Evolutionary conservation across 2,888 invertebrate genomes (phyloP).

Genomic region (Pyrrhia umbra): DNA sequence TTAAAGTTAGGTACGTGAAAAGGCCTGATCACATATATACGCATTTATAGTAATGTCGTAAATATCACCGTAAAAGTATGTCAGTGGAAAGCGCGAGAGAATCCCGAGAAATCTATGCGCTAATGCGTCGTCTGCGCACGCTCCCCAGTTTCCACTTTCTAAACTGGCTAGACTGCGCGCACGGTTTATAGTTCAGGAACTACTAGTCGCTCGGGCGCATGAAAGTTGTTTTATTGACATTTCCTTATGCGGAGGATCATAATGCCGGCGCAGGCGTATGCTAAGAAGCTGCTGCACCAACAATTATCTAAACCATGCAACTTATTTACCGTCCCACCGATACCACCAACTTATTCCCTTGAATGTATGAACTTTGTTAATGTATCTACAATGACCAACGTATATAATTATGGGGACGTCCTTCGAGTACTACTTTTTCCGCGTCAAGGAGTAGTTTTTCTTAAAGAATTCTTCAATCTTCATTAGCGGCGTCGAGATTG

Average conservation of each 20-base stretch:
- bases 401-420: slow-evolving; percentile 54
- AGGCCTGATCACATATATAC: slow-evolving; percentile 33
- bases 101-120: slow-evolving; percentile 88
- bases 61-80: slow-evolving; percentile 81
- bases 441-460: slow-evolving; percentile 43
- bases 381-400: slow-evolving; percentile 32
- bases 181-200: slow-evolving; percentile 88
- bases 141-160: slow-evolving; percentile 88
- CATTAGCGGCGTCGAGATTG: slow-evolving; percentile 76
- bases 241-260: slow-evolving; percentile 75
- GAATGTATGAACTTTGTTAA: slow-evolving; percentile 36
- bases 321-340: slow-evolving; percentile 13
- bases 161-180: slow-evolving; percentile 80
- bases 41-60: slow-evolving; percentile 52
- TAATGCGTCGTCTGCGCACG: slow-evolving; percentile 78
- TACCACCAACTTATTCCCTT: too few relatives aligned
- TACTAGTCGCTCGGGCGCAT: slow-evolving; percentile 73
- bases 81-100: slow-evolving; percentile 90
- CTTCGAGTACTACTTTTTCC: slow-evolving; percentile 55
- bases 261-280: slow-evolving; percentile 46
- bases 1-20: slow-evolving; percentile 22
- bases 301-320: slow-evolving; percentile 37
- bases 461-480: slow-evolving; percentile 72
- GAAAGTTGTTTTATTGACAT: slow-evolving; percentile 85
- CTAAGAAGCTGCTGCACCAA: slow-evolving; percentile 35